Base-by-base conservation (phyloP, 2,797 vertebrate species). In the Parauchenoglanis punctatus region DNA sequence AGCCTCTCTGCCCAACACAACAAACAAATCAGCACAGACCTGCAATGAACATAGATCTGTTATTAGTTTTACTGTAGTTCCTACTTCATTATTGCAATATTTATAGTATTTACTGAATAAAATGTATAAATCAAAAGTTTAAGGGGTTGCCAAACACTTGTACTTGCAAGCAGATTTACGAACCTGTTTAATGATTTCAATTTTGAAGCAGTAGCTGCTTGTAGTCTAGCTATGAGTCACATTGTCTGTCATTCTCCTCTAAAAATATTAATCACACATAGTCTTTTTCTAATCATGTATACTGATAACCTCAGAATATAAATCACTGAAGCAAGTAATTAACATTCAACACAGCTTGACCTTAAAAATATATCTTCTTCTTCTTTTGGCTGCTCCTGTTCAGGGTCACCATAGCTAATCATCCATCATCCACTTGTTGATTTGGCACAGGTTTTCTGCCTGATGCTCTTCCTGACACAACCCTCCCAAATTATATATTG, bases 11-110 rank as follows among this genome's bases (percentile, higher is more conserved):
- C 78, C 58, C 58, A 81, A 46, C 20, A 81, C 58, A 81, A 63
- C 80, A 81, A 81, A 63, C 35, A 81, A 46, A 46, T 63, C 35
- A 81, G 35, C 35, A 58, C 7, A 81, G 78, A 81, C 10, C 12
- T 61, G 54, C 54, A 80, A 3, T 80, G 7, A 40, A n/a, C 54
- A 40, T 3, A 56, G 5, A 25, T 77, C 75, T 77, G 46, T 77
- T 72, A 72, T 20, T 44, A 72, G 23, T 11, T 73, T 73, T 75
- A 49, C 7, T 44, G 35, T 75, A 49, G 10, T 75, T 75, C 12
- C 13, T 52, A 75, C 44, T 75, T 46, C 8, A 25, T 73, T 46
- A 40, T 17, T 40, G 3, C 17, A 40, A 23, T 4, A 44, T 72
- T 44, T 44, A 72, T 40, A 46, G 20, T 46, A 46, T 12, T 15